Percentiles rank a stretch among this genome's conserved stretches.
Conservation (phyloP, 2,888 invertebrate species). For the Parelbella ahira region DNA sequence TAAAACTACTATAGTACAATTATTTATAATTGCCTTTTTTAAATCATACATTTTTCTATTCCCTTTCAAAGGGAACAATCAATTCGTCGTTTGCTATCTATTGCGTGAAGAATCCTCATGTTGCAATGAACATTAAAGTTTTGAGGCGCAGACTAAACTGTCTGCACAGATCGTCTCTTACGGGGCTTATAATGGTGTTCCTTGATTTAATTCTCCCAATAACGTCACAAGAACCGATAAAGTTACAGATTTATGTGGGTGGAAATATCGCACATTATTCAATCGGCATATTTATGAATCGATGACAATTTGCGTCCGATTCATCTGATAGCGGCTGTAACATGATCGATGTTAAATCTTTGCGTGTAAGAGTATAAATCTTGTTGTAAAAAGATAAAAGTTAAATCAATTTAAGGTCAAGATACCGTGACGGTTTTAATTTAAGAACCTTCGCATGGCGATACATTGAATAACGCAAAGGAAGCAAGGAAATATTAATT, state of each 20-base stretch:
- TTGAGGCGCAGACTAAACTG: background rate
- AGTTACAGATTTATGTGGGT: conserved; percentile 40
- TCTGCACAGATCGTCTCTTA: background rate
- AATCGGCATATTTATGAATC: conserved; percentile 26
- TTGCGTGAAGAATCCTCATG: no score
- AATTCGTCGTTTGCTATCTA: no score
- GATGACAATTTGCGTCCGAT: conserved; percentile 24
- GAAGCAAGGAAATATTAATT: no score
- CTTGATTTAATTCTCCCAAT: conserved; percentile 34
- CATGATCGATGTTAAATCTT: conserved; percentile 20
- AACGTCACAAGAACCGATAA: conserved; percentile 34
- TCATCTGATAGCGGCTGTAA: conserved; percentile 18
- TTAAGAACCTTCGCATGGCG: no score
- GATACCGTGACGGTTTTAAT: no score
- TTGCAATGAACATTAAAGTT: no score
- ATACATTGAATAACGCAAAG: no score
- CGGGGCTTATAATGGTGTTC: conserved; percentile 7
- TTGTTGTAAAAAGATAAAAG: conserved; percentile 20
- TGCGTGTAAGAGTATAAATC: conserved; percentile 12
- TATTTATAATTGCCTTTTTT: no score
- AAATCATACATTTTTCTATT: no score
- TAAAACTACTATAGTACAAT: no score
- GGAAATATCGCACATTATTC: conserved; percentile 28
- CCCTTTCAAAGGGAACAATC: no score
- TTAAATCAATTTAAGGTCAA: conserved; percentile 2